phyloP scores from a whole-genome alignment of 2,113 vertebrate species.

The Cygnus atratus region DNA sequence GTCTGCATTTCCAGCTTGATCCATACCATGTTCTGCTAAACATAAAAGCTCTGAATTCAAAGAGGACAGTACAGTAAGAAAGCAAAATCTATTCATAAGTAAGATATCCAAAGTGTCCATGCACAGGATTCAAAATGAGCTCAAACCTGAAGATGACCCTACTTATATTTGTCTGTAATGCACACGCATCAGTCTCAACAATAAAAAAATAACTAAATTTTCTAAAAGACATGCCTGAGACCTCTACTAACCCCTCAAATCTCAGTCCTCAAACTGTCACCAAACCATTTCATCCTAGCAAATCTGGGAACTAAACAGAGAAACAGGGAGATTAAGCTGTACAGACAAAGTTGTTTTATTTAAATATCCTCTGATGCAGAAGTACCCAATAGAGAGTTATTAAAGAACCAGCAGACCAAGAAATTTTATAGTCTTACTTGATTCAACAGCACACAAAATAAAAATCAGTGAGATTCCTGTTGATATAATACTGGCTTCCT shows the following conservation, averaged over 20 bases:
- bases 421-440: background rate
- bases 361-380: background rate
- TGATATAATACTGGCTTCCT: fast-evolving
- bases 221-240: background rate
- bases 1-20: background rate
- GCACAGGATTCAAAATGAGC: background rate
- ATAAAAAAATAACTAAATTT: background rate
- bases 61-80: background rate
- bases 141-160: background rate
- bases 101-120: background rate
- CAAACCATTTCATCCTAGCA: background rate
- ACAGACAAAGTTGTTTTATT: background rate
- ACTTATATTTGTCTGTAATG: background rate
- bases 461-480: background rate
- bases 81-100: background rate
- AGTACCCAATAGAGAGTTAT: background rate
- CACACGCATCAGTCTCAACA: background rate
- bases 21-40: background rate
- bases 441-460: background rate
- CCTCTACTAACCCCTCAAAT: background rate
- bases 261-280: background rate
- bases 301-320: background rate
- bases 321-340: background rate
- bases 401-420: background rate
- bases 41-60: background rate